phyloP scores from a whole-genome alignment of 1,140 invertebrate species.

The Tenebrio molitor region DNA sequence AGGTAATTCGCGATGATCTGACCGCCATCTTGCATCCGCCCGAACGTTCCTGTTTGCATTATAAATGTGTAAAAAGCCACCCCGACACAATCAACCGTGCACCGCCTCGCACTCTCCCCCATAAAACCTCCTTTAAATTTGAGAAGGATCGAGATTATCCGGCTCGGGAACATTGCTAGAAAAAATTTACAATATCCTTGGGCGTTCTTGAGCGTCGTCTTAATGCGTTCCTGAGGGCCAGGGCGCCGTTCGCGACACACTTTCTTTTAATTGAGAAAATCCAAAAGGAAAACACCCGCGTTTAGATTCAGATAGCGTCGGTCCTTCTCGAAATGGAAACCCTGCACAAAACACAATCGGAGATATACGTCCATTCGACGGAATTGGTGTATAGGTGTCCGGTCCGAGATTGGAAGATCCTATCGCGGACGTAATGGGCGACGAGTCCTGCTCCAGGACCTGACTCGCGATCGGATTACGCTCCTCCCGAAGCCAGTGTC shows the following conservation, averaged over 20 bases:
- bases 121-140: conserved; percentile 9
- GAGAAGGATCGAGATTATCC: conserved; percentile 1
- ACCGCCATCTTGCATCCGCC: neutral
- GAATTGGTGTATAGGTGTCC: conserved; percentile 21
- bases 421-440: conserved; percentile 1
- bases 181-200: conserved; percentile 1
- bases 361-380: neutral
- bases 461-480: conserved; percentile 20
- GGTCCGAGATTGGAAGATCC: conserved; percentile 34
- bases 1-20: neutral
- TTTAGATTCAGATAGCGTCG: conserved; percentile 34
- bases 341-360: conserved; percentile 26
- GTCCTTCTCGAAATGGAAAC: conserved; percentile 13
- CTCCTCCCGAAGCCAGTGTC: too few species aligned
- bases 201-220: neutral
- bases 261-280: conserved; percentile 36
- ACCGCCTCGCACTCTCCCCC: neutral
- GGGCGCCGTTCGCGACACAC: neutral
- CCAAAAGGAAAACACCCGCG: conserved; percentile 4
- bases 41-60: neutral
- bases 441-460: neutral
- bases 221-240: conserved; percentile 7
- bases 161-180: neutral
- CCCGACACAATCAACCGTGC: neutral
- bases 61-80: neutral